Conservation (phyloP, 2,113 vertebrate genomes). For the Alligator sinensis region DNA sequence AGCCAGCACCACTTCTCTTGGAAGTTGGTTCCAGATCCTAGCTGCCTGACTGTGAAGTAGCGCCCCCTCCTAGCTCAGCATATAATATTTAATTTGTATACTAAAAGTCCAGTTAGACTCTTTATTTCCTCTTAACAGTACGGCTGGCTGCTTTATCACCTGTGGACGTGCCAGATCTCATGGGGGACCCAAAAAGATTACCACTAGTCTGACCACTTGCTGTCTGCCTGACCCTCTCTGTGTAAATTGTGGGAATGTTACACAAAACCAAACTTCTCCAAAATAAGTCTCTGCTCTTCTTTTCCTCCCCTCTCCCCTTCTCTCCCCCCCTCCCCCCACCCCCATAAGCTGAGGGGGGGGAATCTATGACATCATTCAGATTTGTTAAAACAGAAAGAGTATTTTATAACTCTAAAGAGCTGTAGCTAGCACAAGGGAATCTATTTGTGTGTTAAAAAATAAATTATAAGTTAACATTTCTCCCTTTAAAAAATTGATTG, state of each 20-base stretch:
- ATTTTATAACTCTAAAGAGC: background rate
- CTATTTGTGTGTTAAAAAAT: background rate
- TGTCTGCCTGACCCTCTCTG: background rate
- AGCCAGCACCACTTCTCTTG: too few species aligned
- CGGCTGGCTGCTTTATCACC: background rate
- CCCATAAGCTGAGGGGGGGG: background rate
- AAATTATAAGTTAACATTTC: background rate
- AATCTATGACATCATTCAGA: background rate
- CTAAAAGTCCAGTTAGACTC: background rate
- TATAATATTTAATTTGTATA: background rate
- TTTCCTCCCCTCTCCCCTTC: background rate
- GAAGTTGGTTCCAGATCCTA: too few species aligned
- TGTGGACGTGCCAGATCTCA: background rate
- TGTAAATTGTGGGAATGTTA: background rate
- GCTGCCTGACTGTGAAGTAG: too few species aligned
- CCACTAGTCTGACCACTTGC: constrained; percentile 5
- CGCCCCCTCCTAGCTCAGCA: too few species aligned
- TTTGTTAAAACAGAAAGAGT: background rate
- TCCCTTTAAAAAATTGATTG: background rate
- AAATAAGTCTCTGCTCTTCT: background rate
- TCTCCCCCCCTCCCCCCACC: too few species aligned
- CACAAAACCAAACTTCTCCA: background rate
- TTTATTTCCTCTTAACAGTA: background rate
- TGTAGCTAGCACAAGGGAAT: background rate
- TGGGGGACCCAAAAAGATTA: background rate